phyloP scores from a whole-genome alignment of 1,140 invertebrate genomes.

The Zaprionus inermis region DNA sequence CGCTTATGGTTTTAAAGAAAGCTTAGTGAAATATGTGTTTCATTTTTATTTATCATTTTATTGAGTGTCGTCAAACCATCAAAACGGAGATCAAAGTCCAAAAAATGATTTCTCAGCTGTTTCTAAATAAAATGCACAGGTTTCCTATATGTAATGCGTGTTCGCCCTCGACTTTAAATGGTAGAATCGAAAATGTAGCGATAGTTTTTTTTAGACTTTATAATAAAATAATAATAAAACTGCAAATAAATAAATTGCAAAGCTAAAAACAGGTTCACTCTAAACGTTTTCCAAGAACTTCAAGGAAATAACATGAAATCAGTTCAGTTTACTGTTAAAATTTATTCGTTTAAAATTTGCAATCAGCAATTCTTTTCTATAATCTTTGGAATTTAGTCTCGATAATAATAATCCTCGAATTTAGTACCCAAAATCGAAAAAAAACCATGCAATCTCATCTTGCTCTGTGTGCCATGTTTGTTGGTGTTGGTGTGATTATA shows the following conservation, averaged over 20 bases:
- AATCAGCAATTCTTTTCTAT: background rate
- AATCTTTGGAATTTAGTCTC: background rate
- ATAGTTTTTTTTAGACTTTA: background rate
- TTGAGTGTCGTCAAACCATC: background rate
- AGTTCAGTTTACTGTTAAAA: slow-evolving; percentile 3
- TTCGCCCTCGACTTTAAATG: background rate
- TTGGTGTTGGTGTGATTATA: background rate
- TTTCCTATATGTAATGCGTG: background rate
- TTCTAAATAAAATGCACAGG: no score
- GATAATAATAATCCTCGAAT: background rate
- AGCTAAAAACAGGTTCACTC: background rate
- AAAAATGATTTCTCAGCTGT: background rate
- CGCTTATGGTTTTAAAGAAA: background rate
- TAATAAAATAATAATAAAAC: no score
- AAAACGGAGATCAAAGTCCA: background rate
- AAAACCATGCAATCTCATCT: slow-evolving; percentile 3
- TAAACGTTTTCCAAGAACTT: background rate
- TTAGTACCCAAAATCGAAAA: background rate
- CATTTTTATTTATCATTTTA: background rate
- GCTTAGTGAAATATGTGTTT: background rate
- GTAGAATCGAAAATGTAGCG: no score
- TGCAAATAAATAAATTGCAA: no score
- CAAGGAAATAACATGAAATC: background rate
- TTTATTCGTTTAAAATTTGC: background rate
- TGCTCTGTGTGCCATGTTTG: background rate